Base-by-base conservation (phyloP, 2,797 vertebrate species). In the Catostomus latipinnis region DNA sequence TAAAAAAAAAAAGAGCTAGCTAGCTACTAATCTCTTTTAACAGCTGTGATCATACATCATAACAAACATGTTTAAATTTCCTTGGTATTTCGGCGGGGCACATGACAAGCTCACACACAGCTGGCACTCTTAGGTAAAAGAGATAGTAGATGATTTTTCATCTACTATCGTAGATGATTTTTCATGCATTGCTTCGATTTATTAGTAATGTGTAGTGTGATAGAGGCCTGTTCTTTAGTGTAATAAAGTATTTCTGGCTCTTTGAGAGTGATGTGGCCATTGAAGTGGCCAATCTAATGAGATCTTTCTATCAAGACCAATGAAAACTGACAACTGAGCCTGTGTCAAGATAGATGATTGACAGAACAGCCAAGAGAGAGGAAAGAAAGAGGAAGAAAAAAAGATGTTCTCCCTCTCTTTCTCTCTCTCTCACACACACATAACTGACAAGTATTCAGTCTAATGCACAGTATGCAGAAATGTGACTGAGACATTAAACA, bases 21-120 rank as follows among this genome's bases (percentile, higher is more conserved):
- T 71, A 6, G 12, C 68, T 48, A 22, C 22, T 63, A 78, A 71
- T 78, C 76, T 78, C 14, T 65, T 46, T 61, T 22, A 71, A 71
- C 68, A 78, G 49, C 68, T 71, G 68, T 48, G 68, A 71, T 22
- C 22, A 46, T 60, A 78, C 22, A 5, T 62, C 14, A 67, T 48
- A 22, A 54, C 53, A 4, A 53, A 75, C 49, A 18, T 6, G 0
- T 13, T 48, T 11, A 14, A 22, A 22, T 22, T 71, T 78, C 50
- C 5, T 11, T 65, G 68, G 76, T n/a, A 50, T 71, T 54, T 78
- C 34, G 11, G n/a, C 9, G 1, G 8, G 13, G 53, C 76, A 61
- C 50, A 53, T 70, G 57, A 70, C 57, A 63, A 63, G 10, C 57
- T 54, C 11, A 48, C 7, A 45, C 48, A 53, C 49, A 0, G 4